phyloP scores from a whole-genome alignment of 2,797 vertebrate genomes.

The Coregonus suidteri region DNA sequence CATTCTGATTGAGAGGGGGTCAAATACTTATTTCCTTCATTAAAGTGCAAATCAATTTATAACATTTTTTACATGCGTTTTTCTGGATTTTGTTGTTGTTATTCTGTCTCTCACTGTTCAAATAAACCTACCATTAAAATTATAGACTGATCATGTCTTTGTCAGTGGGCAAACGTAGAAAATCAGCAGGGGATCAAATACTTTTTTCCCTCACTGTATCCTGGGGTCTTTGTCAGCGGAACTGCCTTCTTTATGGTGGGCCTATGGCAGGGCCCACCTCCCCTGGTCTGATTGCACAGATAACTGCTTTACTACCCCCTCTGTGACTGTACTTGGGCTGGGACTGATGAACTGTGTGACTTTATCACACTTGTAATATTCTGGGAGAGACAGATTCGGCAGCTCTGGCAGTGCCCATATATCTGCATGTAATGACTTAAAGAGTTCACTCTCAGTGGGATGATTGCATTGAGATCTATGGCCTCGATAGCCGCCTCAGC shows the following conservation, averaged over 20 bases:
- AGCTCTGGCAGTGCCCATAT: neutral
- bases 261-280: conserved; percentile 33
- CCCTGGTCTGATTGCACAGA: conserved; percentile 49
- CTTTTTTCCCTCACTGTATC: neutral
- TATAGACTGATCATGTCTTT: too few relatives aligned
- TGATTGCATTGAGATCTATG: neutral
- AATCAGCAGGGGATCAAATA: too few relatives aligned
- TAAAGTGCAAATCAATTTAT: too few relatives aligned
- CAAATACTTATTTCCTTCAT: too few relatives aligned
- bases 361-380: conserved; percentile 4
- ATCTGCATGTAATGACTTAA: conserved; percentile 17
- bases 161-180: too few relatives aligned
- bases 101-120: too few relatives aligned
- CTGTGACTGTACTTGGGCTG: neutral
- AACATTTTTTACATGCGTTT: too few relatives aligned
- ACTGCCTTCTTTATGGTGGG: conserved; percentile 49
- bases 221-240: conserved; percentile 60
- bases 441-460: neutral
- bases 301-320: conserved; percentile 12
- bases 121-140: too few relatives aligned
- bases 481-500: neutral
- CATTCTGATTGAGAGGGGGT: too few relatives aligned
- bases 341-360: neutral
- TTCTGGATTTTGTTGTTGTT: too few relatives aligned
- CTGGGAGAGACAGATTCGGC: neutral